Percentiles rank a stretch among this genome's conserved stretches.
phyloP scores from a whole-genome alignment of 2,888 invertebrate genomes.

The Drosophila birchii region DNA sequence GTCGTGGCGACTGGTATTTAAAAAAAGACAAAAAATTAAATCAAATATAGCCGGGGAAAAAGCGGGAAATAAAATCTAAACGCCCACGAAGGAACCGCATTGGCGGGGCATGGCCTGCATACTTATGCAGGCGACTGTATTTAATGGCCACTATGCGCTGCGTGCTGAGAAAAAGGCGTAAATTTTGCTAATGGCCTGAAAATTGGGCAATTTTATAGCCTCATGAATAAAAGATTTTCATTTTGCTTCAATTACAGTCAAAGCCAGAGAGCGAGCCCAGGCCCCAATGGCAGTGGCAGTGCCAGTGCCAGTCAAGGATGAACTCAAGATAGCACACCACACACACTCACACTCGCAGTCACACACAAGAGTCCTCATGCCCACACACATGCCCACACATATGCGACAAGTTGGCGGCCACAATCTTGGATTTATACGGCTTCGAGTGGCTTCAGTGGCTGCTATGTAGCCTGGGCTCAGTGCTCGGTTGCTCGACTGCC shows the following conservation, averaged over 20 bases:
- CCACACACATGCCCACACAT: slow-evolving; percentile 38
- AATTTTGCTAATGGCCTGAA: slow-evolving; percentile 84
- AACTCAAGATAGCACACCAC: slow-evolving; percentile 71
- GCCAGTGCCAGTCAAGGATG: slow-evolving; percentile 62
- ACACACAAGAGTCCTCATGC: slow-evolving; percentile 24
- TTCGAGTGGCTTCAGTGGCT: slow-evolving; percentile 65
- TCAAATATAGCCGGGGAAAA: slow-evolving; percentile 5
- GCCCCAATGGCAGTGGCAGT: slow-evolving; percentile 49
- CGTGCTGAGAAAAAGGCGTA: slow-evolving; percentile 82
- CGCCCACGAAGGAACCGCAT: slow-evolving; percentile 49
- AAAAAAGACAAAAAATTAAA: slow-evolving; percentile 48
- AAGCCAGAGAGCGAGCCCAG: slow-evolving; percentile 56
- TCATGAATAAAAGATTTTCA: slow-evolving; percentile 84
- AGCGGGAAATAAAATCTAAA: slow-evolving; percentile 63
- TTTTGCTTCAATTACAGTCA: slow-evolving; percentile 81
- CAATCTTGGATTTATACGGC: slow-evolving; percentile 78
- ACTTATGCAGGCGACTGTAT: slow-evolving; percentile 78
- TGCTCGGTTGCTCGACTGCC: slow-evolving; percentile 36
- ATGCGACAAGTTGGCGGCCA: slow-evolving; percentile 78
- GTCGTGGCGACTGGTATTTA: slow-evolving; percentile 44
- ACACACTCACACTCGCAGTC: slow-evolving; percentile 50
- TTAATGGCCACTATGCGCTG: slow-evolving; percentile 78
- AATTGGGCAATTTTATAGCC: slow-evolving; percentile 84
- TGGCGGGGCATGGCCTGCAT: slow-evolving; percentile 54
- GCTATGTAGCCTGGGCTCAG: neutral